Percentiles rank a stretch among this genome's conserved stretches.
These are phyloP conservation scores for Tenebrio molitor DNA, from an alignment of 1,140 invertebrate genomes.

Conservation along the genomic window DNA sequence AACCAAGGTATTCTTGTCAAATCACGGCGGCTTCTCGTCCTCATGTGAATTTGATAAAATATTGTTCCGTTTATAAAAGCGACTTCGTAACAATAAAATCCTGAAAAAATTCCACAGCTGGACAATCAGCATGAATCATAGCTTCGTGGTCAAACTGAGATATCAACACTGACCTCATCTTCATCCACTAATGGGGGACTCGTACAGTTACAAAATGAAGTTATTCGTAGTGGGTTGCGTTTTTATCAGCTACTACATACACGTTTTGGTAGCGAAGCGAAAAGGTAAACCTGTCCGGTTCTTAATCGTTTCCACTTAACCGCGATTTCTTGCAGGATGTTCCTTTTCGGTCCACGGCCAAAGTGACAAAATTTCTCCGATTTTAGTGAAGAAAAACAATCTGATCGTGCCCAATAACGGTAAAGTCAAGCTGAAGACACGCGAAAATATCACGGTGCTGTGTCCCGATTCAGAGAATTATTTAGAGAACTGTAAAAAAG, in stretches of 20 bases:
- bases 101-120: neutral
- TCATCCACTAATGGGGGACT: constrained; percentile 5
- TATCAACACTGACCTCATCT: constrained; percentile 19
- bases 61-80: neutral
- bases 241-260: constrained; percentile 9
- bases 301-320: neutral
- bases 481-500: constrained; percentile 51
- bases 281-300: constrained; percentile 19
- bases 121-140: neutral
- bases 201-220: constrained; percentile 40
- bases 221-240: constrained; percentile 22
- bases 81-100: neutral
- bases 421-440: constrained; percentile 50
- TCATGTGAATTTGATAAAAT: constrained; percentile 45
- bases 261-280: constrained; percentile 1
- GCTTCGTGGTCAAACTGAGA: neutral
- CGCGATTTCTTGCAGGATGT: constrained; percentile 49
- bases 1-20: constrained; percentile 59
- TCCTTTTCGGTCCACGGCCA: constrained; percentile 45
- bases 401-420: constrained; percentile 56
- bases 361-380: constrained; percentile 52
- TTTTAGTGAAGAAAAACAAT: constrained; percentile 54
- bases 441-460: constrained; percentile 54
- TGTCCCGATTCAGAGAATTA: constrained; percentile 56
- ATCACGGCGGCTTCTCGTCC: constrained; percentile 45